Conservation (phyloP, 2,797 vertebrate genomes). For the Macropodus opercularis region DNA sequence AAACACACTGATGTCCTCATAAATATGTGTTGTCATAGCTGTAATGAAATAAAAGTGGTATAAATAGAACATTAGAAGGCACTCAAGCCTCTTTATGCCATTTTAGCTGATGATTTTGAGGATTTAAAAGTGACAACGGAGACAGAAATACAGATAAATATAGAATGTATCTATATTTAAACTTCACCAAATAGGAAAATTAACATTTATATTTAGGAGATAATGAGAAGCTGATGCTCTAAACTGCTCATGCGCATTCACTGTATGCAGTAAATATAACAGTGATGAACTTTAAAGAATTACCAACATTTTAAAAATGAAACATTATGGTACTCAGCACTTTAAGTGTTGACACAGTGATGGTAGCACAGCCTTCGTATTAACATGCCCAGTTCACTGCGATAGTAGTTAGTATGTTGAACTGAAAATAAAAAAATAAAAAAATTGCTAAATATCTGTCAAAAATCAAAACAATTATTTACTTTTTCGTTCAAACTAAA, state of each 20-base stretch:
- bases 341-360: no score
- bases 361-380: no score
- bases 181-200: neutral
- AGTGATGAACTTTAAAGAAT: neutral
- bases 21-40: conserved; percentile 22
- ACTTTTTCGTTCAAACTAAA: no score
- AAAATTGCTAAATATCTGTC: no score
- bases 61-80: conserved; percentile 22
- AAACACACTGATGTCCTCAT: conserved; percentile 34
- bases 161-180: neutral
- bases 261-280: neutral
- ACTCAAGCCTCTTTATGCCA: neutral
- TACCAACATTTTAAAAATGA: no score
- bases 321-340: no score
- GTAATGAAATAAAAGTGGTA: conserved; percentile 30
- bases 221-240: neutral
- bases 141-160: neutral
- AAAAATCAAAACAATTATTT: no score
- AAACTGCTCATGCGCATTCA: neutral
- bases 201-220: neutral
- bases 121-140: conserved; percentile 2
- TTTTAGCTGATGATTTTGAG: neutral
- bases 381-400: no score
- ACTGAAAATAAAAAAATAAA: no score
- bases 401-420: no score